These are phyloP conservation scores for Hippocampus barbouri DNA, from an alignment of 2,113 vertebrate genomes.

Conservation along the genomic window DNA sequence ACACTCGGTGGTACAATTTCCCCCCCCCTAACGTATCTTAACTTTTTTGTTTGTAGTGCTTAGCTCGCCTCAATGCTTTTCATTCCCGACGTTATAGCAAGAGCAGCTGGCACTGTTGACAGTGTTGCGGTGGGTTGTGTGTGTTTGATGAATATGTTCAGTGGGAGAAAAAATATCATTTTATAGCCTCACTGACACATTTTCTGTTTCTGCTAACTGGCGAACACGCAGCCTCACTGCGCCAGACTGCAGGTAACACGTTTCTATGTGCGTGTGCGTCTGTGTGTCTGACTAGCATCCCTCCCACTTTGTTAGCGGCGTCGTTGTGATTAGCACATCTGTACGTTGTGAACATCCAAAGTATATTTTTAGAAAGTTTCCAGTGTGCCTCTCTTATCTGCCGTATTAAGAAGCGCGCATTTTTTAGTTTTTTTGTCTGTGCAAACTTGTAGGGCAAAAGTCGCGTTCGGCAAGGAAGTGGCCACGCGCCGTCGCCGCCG, in stretches of 20 bases:
- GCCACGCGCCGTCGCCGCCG: slow-evolving; percentile 72
- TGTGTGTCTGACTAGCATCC: slow-evolving; percentile 8
- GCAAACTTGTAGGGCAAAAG: slow-evolving; percentile 76
- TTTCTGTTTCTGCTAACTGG: slow-evolving; percentile 49
- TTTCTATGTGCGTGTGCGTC: slow-evolving; percentile 7
- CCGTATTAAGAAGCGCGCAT: background rate
- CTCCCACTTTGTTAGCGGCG: background rate
- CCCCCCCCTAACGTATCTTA: too few species aligned
- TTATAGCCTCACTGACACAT: slow-evolving; percentile 26
- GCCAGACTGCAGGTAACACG: slow-evolving; percentile 60
- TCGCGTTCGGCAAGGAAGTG: slow-evolving; percentile 66
- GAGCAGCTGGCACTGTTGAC: background rate
- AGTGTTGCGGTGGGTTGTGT: background rate
- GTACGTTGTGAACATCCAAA: slow-evolving; percentile 22
- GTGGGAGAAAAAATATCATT: background rate
- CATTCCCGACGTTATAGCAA: background rate
- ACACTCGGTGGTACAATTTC: too few species aligned
- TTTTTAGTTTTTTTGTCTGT: background rate
- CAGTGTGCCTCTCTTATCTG: background rate
- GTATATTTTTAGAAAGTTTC: slow-evolving; percentile 9
- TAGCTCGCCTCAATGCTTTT: background rate
- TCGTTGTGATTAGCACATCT: background rate
- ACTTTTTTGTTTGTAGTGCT: background rate
- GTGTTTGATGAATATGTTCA: background rate
- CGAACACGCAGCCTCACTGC: slow-evolving; percentile 56